Conservation (phyloP, 2,797 vertebrate genomes). For the Pseudochaenichthys georgianus region DNA sequence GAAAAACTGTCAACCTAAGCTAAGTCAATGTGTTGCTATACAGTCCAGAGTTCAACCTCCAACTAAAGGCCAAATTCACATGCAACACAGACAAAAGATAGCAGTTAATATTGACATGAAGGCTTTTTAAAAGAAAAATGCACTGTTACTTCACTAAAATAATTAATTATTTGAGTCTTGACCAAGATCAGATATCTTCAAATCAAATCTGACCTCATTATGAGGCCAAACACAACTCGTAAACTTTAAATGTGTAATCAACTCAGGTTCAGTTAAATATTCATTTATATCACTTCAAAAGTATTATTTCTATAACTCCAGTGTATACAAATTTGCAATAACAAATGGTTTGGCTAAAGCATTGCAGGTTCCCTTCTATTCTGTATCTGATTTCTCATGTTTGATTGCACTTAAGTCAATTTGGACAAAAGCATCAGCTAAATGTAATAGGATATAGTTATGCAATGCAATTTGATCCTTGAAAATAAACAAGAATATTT, state of each 20-base stretch:
- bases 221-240: conserved; percentile 24
- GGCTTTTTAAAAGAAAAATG: neutral
- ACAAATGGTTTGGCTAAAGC: too few relatives aligned
- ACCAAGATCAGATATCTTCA: neutral
- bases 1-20: conserved; percentile 30
- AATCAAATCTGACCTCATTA: neutral
- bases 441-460: too few relatives aligned
- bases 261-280: conserved; percentile 26
- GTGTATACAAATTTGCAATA: too few relatives aligned
- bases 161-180: neutral
- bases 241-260: conserved; percentile 13
- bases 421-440: too few relatives aligned
- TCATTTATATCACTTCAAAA: neutral
- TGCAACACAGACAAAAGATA: neutral
- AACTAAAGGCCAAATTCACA: conserved; percentile 1
- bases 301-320: too few relatives aligned
- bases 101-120: neutral
- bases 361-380: too few relatives aligned
- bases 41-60: conserved; percentile 52
- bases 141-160: neutral
- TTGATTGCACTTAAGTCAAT: too few relatives aligned
- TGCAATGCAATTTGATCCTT: neutral
- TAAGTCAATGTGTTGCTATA: conserved; percentile 43
- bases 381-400: too few relatives aligned
- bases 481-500: neutral